Base-by-base conservation (phyloP, 2,888 invertebrate genomes). In the Nymphalis polychloros region DNA sequence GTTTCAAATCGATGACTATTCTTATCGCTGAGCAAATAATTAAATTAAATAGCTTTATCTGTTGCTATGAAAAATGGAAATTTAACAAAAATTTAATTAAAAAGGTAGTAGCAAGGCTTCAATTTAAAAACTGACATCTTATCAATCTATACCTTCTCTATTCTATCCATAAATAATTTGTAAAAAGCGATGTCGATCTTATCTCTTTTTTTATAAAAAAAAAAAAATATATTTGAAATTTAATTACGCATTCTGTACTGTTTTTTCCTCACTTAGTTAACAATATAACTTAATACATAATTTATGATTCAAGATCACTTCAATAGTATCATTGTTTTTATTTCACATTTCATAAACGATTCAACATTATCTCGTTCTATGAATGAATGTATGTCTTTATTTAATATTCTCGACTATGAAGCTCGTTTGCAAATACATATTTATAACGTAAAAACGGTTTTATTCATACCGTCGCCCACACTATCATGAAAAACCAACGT, bases 401-500 rank as follows among this genome's bases (percentile, higher is more conserved):
- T 62, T 31, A 31, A 31, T 31, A 27, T 27, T 23, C 17, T n/a
- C 35, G n/a, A 48, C 23, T 57, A 57, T 57, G 57, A 46, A 53
- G 41, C 35, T 48, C 46, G 19, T 17, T 55, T 31, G 53, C 53
- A 6, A 31, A 55, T 67, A 67, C 48, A 67, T 67, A 67, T 63
- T 63, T 63, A 67, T 66, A 52, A 46, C n/a, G 57, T 57, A 35
- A 10, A 47, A 23, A 20, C 66, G 48, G 23, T 61, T 63, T 31
- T 63, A 67, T 63, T 67, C 62, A 63, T 67, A 47, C 27, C 50
- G 55, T 63, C 59, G 63, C 57, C 59, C 59, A 67, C 62, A 41
- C 55, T 2, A 41, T 48, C 53, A 16, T 17, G 31, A 66, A 66
- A 66, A 66, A 53, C 60, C 53, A 66, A 53, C 20, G 46, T 23